These are phyloP conservation scores for Coremacera marginata DNA, from an alignment of 2,888 invertebrate genomes.

Conservation along the genomic window DNA sequence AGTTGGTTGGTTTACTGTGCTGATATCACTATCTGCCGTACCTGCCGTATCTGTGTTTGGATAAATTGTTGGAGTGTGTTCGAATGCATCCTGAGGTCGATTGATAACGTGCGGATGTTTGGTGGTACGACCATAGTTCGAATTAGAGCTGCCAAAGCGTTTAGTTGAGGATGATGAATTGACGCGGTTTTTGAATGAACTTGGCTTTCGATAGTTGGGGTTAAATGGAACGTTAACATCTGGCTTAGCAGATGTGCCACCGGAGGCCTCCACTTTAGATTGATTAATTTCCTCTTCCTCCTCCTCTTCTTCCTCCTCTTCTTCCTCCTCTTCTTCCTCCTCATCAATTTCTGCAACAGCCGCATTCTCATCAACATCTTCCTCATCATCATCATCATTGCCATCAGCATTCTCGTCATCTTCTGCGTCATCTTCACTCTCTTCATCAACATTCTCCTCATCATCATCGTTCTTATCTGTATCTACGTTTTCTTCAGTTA, in stretches of 20 bases:
- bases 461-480: background rate
- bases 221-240: slow-evolving; percentile 54
- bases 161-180: slow-evolving; percentile 41
- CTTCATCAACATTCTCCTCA: slow-evolving; percentile 39
- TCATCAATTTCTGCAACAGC: slow-evolving; percentile 49
- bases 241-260: slow-evolving; percentile 39
- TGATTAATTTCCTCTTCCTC: slow-evolving; percentile 7
- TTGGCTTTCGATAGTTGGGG: slow-evolving; percentile 47
- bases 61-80: slow-evolving; percentile 59
- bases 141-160: slow-evolving; percentile 47
- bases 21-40: slow-evolving; percentile 65
- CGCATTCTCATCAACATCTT: slow-evolving; percentile 43
- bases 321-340: slow-evolving; percentile 46
- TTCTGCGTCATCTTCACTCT: slow-evolving; percentile 36
- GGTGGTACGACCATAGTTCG: slow-evolving; percentile 50
- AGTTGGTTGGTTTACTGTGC: slow-evolving; percentile 59
- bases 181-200: slow-evolving; percentile 26
- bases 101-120: slow-evolving; percentile 61
- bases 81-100: slow-evolving; percentile 58
- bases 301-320: slow-evolving; percentile 40
- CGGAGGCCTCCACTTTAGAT: background rate
- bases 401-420: slow-evolving; percentile 28
- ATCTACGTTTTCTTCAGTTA: too few species aligned
- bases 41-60: slow-evolving; percentile 64
- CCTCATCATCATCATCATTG: slow-evolving; percentile 37